phyloP scores from a whole-genome alignment of 2,797 vertebrate genomes.

The Crenuchus spilurus region DNA sequence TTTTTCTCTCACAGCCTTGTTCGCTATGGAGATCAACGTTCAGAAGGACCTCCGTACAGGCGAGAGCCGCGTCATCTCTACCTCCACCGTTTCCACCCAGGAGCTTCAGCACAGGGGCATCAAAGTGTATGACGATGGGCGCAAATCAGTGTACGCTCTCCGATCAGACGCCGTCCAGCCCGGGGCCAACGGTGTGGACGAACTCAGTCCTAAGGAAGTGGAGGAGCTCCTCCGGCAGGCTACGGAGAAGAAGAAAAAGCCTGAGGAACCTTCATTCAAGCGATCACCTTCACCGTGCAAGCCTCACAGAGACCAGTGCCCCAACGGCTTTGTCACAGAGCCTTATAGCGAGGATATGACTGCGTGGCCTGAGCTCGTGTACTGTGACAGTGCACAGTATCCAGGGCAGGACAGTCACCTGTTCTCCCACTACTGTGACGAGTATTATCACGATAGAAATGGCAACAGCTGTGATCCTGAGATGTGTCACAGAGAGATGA shows the following conservation, averaged over 20 bases:
- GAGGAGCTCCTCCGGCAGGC: conserved; percentile 91
- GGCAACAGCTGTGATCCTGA: not conserved
- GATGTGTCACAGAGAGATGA: not conserved
- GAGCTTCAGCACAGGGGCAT: conserved; percentile 82
- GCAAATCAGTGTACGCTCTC: conserved; percentile 87
- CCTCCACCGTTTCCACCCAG: conserved; percentile 83
- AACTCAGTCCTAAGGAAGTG: conserved; percentile 84
- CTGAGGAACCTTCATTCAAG: conserved; percentile 1
- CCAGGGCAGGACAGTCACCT: conserved; percentile 26
- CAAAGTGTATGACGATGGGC: conserved; percentile 92
- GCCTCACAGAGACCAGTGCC: conserved; percentile 60
- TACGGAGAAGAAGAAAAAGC: conserved; percentile 74
- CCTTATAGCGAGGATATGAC: conserved; percentile 1
- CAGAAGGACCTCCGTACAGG: conserved; percentile 90
- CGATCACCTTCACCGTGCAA: conserved; percentile 72
- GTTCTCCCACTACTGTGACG: conserved; percentile 34
- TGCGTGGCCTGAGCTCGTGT: conserved; percentile 47
- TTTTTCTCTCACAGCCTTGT: conserved; percentile 80
- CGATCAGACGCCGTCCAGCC: conserved; percentile 63
- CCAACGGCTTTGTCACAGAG: conserved; percentile 53
- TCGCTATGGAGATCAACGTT: conserved; percentile 94
- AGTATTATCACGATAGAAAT: conserved; percentile 22
- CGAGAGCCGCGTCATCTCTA: conserved; percentile 87
- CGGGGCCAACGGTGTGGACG: conserved; percentile 67
- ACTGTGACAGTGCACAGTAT: conserved; percentile 17